Base-by-base conservation (phyloP, 1,140 invertebrate species). In the Drosophila pseudoananassae region DNA sequence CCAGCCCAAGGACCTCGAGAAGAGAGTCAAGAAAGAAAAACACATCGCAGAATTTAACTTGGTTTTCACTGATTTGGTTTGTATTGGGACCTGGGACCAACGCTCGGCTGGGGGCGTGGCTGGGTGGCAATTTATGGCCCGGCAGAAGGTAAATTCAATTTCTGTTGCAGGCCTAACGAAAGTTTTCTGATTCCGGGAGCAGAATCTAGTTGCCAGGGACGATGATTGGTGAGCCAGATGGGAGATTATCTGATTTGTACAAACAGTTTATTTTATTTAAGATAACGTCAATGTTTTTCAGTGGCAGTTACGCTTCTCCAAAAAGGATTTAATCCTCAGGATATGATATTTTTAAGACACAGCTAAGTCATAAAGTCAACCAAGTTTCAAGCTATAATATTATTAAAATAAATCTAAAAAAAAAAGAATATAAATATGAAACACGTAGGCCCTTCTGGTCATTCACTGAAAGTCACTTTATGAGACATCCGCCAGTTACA, bases 91-190 rank as follows among this genome's bases (percentile, higher is more conserved):
- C 23, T 6, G 50, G 29, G 20, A 20, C 2, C 20, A n/a, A n/a
- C n/a, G n/a, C n/a, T n/a, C n/a, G n/a, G n/a, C n/a, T n/a, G 20
- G 17, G 14, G 33, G 5, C 29, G 29, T 8, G 50, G 29, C 55
- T 25, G 47, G 55, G 52, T 69, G 61, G 79, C 53, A 80, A 84
- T 85, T 84, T 85, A 85, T 84, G 73, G 68, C 45, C 73, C 47
- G 50, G 65, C 74, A 72, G 81, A 84, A 87, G 81, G 83, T 84
- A 79, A 85, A 84, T 81, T 87, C 83, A 84, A 84, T 84, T 82
- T 72, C 46, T 45, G 36, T 58, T 69, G 43, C 63, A 69, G 64
- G 64, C 51, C 63, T 38, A 70, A 69, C 50, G 66, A 56, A 66
- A 56, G 65, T 69, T 56, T 69, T 69, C 10, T 9, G 50, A 47